Evolutionary conservation across 2,797 vertebrate species (phyloP), one percentile per base, ranked within the genome.

Genomic region (Rhadinocentrus ornatus): DNA sequence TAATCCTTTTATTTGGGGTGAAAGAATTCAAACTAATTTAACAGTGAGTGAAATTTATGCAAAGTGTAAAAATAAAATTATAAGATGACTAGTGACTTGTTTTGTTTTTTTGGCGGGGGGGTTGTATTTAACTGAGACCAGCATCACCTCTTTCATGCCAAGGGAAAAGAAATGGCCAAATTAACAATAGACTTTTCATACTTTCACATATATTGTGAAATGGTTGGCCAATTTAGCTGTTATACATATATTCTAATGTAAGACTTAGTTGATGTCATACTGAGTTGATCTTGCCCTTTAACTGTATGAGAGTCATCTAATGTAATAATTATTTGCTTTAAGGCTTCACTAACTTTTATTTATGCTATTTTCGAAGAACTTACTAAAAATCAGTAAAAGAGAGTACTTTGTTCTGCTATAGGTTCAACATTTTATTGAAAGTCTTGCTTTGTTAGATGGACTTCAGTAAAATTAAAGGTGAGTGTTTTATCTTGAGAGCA

Each of bases 391-490:
- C n/a, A 31, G 4, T 31, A 57, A 34, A 54, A n/a, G 24, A 15
- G 9, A 12, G 11, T n/a, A 32, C 9, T 35, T 31, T 34, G n/a
- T 58, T 37, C 55, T 62, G 24, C 62, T 41, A 15, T 50, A 61
- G 31, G 44, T 60, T 66, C 4, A 58, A 62, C 46, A 58, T 54
- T 22, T 75, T 52, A 34, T 63, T 62, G 22, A 12, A 41, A 39
- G 5, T 16, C 16, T 37, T 67, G 16, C 66, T 73, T 59, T 59
- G 50, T 56, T 37, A 3, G 57, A 62, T 48, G 6, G 24, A 54
- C 37, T 65, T 52, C 77, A 44, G 63, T 26, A 46, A 79, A 71
- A 70, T 32, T 48, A 59, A 41, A 73, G 58, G 46, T 70, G 62
- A 75, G 71, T 15, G 3, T 41, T 75, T 78, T 69, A 72, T 69